Evolutionary conservation across 2,113 vertebrate genomes (phyloP).

Genomic region (Cebus imitator): DNA sequence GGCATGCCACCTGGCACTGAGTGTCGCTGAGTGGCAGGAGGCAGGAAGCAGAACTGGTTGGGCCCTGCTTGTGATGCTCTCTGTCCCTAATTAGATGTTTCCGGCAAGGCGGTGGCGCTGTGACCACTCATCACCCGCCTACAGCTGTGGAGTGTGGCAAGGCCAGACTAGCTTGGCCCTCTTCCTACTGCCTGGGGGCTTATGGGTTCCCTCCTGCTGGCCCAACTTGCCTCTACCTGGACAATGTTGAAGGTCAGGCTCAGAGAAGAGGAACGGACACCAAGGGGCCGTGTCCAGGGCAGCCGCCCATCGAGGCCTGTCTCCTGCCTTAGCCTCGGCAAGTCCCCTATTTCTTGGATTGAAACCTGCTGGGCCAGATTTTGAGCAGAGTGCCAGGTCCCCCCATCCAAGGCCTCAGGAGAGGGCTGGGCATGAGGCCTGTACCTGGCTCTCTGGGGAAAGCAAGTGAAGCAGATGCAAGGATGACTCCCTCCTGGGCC

Average conservation of each 20-base stretch:
- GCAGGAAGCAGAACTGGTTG: conserved; percentile 68
- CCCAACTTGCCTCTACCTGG: neutral
- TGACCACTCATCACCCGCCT: conserved; percentile 51
- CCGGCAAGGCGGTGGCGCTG: conserved; percentile 59
- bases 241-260: neutral
- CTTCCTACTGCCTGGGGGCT: neutral
- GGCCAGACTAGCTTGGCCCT: neutral
- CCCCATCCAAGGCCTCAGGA: neutral
- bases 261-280: neutral
- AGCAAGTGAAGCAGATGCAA: neutral
- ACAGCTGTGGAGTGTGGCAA: conserved; percentile 33
- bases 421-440: neutral
- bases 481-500: neutral
- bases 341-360: neutral
- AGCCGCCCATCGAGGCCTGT: neutral
- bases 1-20: neutral
- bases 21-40: conserved; percentile 16
- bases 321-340: neutral
- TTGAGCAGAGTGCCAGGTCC: neutral
- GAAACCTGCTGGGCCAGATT: neutral
- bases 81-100: conserved; percentile 76
- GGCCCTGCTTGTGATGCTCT: conserved; percentile 20
- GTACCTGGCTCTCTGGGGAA: neutral
- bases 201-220: neutral
- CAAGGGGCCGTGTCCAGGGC: neutral